phyloP scores from a whole-genome alignment of 2,888 invertebrate species.

The Lissonota sp. region DNA sequence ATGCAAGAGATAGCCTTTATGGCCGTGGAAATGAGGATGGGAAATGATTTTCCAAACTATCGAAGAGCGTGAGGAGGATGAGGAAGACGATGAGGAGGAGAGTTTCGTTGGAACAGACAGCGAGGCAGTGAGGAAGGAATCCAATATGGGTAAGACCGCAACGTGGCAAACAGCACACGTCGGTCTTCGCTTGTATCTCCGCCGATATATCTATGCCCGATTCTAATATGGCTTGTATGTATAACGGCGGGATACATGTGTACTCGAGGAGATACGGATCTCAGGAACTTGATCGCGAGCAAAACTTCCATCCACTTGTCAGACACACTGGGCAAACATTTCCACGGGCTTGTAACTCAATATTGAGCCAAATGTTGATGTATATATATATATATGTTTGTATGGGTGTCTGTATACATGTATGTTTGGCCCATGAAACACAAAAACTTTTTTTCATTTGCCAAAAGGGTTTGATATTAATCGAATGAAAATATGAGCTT shows the following conservation, averaged over 20 bases:
- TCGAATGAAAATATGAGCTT: conserved; percentile 56
- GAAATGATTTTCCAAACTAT: conserved; percentile 51
- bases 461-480: conserved; percentile 55
- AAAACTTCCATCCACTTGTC: conserved; percentile 61
- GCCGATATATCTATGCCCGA: conserved; percentile 27
- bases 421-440: not conserved
- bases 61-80: conserved; percentile 1
- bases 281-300: conserved; percentile 61
- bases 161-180: conserved; percentile 79
- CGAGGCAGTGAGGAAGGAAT: conserved; percentile 67
- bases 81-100: conserved; percentile 31
- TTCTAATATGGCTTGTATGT: conserved; percentile 49
- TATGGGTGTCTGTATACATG: not conserved
- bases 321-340: conserved; percentile 60
- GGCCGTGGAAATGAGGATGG: conserved; percentile 43
- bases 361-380: conserved; percentile 26
- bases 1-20: conserved; percentile 16
- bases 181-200: conserved; percentile 70
- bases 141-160: conserved; percentile 80
- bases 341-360: conserved; percentile 34
- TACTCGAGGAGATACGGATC: conserved; percentile 60
- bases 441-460: not conserved
- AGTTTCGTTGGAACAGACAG: conserved; percentile 17
- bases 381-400: conserved; percentile 12
- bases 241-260: conserved; percentile 3